Evolutionary conservation across 2,888 invertebrate species (phyloP).

Genomic region (Dynastes maya): DNA sequence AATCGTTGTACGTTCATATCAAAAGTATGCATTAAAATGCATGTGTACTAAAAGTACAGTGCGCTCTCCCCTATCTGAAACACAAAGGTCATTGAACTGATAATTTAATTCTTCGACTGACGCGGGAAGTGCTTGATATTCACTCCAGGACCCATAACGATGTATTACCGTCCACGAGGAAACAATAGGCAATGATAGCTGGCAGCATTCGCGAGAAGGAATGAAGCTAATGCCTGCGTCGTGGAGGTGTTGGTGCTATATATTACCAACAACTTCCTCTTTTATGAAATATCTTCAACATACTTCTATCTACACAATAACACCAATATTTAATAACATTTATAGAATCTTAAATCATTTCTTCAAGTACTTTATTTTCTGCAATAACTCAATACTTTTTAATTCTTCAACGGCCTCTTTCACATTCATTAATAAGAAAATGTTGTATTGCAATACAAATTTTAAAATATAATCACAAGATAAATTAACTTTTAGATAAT

Average conservation of each 20-base stretch:
- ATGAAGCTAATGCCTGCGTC: slow-evolving; percentile 9
- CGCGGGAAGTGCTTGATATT: slow-evolving; percentile 62
- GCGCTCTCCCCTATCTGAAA: slow-evolving; percentile 58
- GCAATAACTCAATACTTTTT: too few relatives aligned
- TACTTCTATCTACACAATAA: not conserved
- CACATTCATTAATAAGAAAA: too few relatives aligned
- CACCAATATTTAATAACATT: too few relatives aligned
- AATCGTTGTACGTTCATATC: slow-evolving; percentile 1
- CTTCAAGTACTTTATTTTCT: too few relatives aligned
- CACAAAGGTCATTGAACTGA: slow-evolving; percentile 63
- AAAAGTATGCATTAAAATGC: not conserved
- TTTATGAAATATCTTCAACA: slow-evolving; percentile 11
- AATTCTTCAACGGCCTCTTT: too few relatives aligned
- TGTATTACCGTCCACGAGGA: slow-evolving; percentile 35
- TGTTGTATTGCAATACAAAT: too few relatives aligned
- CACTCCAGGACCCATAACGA: slow-evolving; percentile 55
- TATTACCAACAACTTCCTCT: slow-evolving; percentile 11
- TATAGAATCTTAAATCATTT: too few relatives aligned
- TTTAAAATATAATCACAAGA: too few relatives aligned
- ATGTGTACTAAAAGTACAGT: slow-evolving; percentile 5
- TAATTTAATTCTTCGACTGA: slow-evolving; percentile 65
- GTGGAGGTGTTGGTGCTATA: slow-evolving; percentile 13
- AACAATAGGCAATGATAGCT: slow-evolving; percentile 46
- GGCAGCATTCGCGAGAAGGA: slow-evolving; percentile 30
- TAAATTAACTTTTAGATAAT: too few relatives aligned